Evolutionary conservation across 2,113 vertebrate species (phyloP).

Genomic region (Hiodon alosoides): DNA sequence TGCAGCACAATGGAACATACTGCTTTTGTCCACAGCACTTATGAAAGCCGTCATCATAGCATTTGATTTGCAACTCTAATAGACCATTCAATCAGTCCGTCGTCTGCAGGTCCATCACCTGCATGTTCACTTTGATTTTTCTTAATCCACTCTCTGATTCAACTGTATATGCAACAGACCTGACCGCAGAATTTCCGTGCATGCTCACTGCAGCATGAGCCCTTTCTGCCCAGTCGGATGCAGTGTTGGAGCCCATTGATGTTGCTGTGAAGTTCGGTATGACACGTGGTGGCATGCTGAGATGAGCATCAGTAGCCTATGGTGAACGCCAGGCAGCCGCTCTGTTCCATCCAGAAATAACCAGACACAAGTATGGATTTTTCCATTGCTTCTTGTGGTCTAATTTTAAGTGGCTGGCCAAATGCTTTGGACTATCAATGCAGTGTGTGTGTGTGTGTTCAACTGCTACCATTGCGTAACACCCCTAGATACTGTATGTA

Average conservation of each 20-base stretch:
- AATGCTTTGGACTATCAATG: conserved; percentile 24
- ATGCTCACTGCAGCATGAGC: background rate
- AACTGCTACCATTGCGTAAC: background rate
- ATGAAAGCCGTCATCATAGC: too few species aligned
- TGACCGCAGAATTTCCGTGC: too few species aligned
- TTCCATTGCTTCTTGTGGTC: conserved; percentile 53
- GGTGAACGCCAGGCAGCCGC: conserved; percentile 31
- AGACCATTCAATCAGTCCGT: too few species aligned
- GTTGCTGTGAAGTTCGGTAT: conserved; percentile 2
- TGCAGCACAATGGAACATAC: too few species aligned
- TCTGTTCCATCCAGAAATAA: conserved; percentile 47
- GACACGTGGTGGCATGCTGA: conserved; percentile 45
- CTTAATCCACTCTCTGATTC: too few species aligned
- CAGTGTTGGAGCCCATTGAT: background rate
- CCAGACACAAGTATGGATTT: conserved; percentile 61
- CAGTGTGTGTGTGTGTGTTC: background rate
- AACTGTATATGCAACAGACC: too few species aligned
- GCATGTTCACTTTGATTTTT: too few species aligned
- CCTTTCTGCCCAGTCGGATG: background rate
- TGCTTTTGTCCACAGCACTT: too few species aligned
- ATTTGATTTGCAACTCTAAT: too few species aligned
- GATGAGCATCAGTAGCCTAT: conserved; percentile 35
- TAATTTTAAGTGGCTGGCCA: conserved; percentile 29
- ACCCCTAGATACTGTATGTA: background rate
- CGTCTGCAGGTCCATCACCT: too few species aligned